Conservation (phyloP, 2,797 vertebrate genomes). For the Thripadectes ignobilis region DNA sequence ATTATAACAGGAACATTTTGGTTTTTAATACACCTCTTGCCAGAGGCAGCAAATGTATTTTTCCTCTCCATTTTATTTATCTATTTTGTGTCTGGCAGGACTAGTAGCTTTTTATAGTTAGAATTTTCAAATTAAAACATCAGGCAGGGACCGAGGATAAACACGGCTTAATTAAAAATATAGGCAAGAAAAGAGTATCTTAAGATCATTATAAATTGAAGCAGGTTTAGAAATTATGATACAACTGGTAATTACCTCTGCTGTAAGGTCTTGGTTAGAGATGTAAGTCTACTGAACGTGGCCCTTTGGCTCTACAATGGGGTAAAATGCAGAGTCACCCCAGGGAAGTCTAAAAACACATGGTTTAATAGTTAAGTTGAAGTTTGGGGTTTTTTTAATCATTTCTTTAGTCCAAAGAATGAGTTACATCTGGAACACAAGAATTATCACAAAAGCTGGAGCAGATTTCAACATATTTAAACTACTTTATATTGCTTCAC, state of each 20-base stretch:
- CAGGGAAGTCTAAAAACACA: background rate
- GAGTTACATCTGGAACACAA: background rate
- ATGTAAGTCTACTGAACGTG: background rate
- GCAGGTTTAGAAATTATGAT: background rate
- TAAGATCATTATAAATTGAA: background rate
- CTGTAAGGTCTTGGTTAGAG: background rate
- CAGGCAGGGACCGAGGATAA: background rate
- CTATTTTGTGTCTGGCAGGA: background rate
- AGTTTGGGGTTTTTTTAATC: background rate
- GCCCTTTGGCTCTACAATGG: background rate
- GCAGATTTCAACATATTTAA: background rate
- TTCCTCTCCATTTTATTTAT: background rate
- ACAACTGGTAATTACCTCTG: background rate
- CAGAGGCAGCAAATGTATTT: background rate
- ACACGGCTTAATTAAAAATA: background rate
- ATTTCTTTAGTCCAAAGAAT: background rate
- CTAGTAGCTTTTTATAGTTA: background rate
- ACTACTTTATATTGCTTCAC: background rate
- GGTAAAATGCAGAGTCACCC: background rate
- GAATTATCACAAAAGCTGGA: background rate
- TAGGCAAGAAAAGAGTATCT: background rate
- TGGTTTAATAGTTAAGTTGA: background rate
- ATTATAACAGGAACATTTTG: background rate
- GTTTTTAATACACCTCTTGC: background rate
- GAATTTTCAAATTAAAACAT: background rate